These are phyloP conservation scores for Schizopygopsis malacanthus DNA, from an alignment of 2,797 vertebrate species.

Conservation along the genomic window DNA sequence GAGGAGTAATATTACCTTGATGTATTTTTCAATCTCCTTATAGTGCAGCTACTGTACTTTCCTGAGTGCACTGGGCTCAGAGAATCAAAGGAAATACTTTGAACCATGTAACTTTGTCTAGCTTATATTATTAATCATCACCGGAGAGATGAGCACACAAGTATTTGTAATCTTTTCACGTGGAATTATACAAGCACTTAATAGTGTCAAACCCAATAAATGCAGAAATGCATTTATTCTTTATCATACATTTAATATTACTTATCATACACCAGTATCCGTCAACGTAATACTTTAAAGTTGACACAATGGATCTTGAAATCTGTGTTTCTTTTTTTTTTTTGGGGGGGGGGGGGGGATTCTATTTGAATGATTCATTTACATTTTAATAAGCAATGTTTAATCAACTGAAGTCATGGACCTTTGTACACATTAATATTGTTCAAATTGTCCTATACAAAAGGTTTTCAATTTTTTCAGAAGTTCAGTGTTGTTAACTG, in stretches of 20 bases:
- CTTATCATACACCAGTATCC: background rate
- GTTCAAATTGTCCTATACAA: too few species aligned
- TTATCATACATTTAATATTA: background rate
- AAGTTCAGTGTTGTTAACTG: background rate
- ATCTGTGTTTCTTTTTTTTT: background rate
- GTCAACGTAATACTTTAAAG: background rate
- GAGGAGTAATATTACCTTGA: constrained; percentile 48
- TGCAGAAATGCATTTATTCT: background rate
- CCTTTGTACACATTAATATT: background rate
- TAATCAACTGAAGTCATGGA: background rate
- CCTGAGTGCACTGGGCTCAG: background rate
- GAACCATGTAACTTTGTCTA: constrained; percentile 5
- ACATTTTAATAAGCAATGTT: background rate
- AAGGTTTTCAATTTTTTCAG: background rate
- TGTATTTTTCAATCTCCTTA: constrained; percentile 55
- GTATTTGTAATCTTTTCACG: background rate
- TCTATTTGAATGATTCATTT: background rate
- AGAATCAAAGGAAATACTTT: constrained; percentile 42
- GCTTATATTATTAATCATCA: constrained; percentile 19
- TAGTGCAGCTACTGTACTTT: constrained; percentile 24
- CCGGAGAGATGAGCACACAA: background rate
- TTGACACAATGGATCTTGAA: background rate
- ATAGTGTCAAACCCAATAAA: background rate
- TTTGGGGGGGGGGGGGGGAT: too few species aligned
- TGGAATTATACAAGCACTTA: background rate